These are phyloP conservation scores for Chondrilla cf. caribensis DNA, from an alignment of 37 sponge, comb jelly and placozoan species.

Conservation along the genomic window DNA sequence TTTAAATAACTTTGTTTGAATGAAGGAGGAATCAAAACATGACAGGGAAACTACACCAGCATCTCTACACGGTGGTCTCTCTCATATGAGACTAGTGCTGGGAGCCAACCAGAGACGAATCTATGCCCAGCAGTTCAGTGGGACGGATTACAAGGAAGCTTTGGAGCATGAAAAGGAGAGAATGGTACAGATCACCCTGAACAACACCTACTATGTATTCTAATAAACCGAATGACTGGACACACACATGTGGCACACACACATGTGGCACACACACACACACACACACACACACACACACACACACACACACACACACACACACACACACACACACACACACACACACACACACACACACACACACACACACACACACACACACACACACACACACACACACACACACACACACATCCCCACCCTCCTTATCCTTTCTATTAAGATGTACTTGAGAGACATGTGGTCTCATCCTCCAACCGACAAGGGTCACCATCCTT, in stretches of 20 bases:
- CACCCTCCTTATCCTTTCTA: neutral
- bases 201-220: too few relatives aligned
- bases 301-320: neutral
- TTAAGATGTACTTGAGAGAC: slow-evolving; percentile 2
- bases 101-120: slow-evolving; percentile 22
- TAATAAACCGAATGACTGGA: too few relatives aligned
- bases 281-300: neutral
- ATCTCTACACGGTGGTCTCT: slow-evolving; percentile 39
- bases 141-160: neutral
- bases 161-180: neutral
- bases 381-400: too few relatives aligned
- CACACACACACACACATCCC: neutral
- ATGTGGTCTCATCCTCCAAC: slow-evolving; percentile 19
- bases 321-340: too few relatives aligned
- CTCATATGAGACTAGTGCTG: slow-evolving; percentile 24
- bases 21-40: too few relatives aligned
- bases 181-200: neutral
- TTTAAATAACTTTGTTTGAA: too few relatives aligned
- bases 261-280: too few relatives aligned
- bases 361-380: too few relatives aligned
- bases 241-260: too few relatives aligned
- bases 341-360: neutral
- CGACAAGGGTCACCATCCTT: slow-evolving; percentile 37
- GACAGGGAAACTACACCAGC: too few relatives aligned
- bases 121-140: neutral